Percentiles rank a stretch among this genome's conserved stretches.
Evolutionary conservation across 2,888 invertebrate genomes (phyloP).

Genomic region (Holacanthella duospinosa): DNA sequence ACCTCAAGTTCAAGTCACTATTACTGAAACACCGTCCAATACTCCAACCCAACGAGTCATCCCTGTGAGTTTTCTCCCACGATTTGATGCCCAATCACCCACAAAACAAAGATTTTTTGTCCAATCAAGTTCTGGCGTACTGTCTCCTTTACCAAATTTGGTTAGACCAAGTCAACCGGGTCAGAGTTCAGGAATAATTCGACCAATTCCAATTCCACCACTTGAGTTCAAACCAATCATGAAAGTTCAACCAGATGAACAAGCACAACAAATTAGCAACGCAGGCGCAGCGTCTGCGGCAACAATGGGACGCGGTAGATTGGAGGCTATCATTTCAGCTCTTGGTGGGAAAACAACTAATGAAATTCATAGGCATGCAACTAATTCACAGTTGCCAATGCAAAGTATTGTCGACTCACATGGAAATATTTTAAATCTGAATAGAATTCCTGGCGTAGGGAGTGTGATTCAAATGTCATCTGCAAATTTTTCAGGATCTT

Average conservation of each 20-base stretch:
- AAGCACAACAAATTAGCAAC: background rate
- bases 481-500: background rate
- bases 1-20: background rate
- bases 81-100: background rate
- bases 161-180: background rate
- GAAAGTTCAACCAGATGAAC: background rate
- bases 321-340: background rate
- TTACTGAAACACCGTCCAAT: background rate
- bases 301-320: slow-evolving; percentile 7
- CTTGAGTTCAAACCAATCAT: background rate
- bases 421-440: background rate
- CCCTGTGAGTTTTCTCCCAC: background rate
- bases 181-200: background rate
- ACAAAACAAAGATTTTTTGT: background rate
- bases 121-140: background rate
- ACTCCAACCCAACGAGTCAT: background rate
- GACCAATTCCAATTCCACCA: background rate
- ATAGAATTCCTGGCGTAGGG: background rate
- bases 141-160: background rate
- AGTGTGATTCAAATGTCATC: background rate
- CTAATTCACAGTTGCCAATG: background rate
- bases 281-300: slow-evolving; percentile 13
- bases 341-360: background rate
- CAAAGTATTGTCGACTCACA: background rate
- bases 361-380: background rate